phyloP scores from a whole-genome alignment of 2,113 vertebrate species.

The Corythornis madagascariensis region DNA sequence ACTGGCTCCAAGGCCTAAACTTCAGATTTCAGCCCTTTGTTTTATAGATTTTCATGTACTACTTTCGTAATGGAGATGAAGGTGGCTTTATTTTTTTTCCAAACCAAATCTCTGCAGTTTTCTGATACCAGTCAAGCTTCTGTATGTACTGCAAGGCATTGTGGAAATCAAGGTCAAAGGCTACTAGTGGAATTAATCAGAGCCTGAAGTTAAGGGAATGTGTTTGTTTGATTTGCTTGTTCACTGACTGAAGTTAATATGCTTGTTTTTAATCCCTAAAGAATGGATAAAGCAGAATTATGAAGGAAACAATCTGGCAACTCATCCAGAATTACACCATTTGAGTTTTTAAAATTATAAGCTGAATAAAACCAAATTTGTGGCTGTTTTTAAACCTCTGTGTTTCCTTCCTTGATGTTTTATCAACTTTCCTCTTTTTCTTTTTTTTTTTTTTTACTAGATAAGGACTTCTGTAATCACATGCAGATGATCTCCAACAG shows the following conservation, averaged over 20 bases:
- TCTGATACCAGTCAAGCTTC: conserved; percentile 25
- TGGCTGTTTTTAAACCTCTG: conserved; percentile 51
- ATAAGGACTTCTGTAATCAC: neutral
- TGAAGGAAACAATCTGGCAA: conserved; percentile 63
- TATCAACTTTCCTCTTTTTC: conserved; percentile 30
- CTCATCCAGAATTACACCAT: conserved; percentile 41
- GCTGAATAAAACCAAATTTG: conserved; percentile 54
- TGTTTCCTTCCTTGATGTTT: conserved; percentile 64
- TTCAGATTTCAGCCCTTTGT: conserved; percentile 63
- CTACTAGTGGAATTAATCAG: conserved; percentile 42
- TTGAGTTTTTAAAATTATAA: conserved; percentile 52
- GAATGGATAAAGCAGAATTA: conserved; percentile 47
- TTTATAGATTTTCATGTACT: conserved; percentile 44
- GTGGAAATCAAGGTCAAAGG: conserved; percentile 67
- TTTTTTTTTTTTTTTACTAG: conserved; percentile 1
- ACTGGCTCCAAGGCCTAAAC: conserved; percentile 60
- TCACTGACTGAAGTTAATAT: conserved; percentile 33
- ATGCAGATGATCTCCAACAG: neutral
- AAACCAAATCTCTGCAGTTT: conserved; percentile 48
- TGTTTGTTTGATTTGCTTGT: conserved; percentile 33
- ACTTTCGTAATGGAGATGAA: conserved; percentile 29
- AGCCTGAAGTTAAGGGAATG: conserved; percentile 8
- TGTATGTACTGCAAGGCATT: conserved; percentile 19
- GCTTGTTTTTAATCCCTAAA: conserved; percentile 54
- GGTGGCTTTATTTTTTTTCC: conserved; percentile 53